phyloP scores from a whole-genome alignment of 2,113 vertebrate genomes.

The Myrmecobius fasciatus region DNA sequence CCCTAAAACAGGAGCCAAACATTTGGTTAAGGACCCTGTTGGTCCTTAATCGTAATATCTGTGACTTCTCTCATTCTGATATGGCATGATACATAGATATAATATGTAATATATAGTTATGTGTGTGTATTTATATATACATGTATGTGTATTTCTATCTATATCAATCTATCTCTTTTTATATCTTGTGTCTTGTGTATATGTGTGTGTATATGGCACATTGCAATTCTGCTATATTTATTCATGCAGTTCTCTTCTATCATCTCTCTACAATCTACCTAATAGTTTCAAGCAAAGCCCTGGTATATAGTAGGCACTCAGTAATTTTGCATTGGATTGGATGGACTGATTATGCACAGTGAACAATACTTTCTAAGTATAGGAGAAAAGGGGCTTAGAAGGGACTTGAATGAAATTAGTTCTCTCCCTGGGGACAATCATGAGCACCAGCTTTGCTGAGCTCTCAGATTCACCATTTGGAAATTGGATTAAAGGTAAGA shows the following conservation, averaged over 20 bases:
- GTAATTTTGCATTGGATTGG: not conserved
- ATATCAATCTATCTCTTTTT: too few relatives aligned
- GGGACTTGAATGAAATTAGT: not conserved
- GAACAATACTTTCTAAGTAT: not conserved
- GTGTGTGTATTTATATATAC: not conserved
- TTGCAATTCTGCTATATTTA: not conserved
- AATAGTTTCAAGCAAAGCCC: not conserved
- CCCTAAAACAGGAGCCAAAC: not conserved
- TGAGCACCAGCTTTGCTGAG: not conserved
- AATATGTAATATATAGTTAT: not conserved
- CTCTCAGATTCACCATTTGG: conserved; percentile 1
- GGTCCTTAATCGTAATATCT: not conserved
- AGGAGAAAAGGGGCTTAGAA: not conserved
- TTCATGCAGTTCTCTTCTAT: not conserved
- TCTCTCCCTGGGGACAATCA: not conserved
- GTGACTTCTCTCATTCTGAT: not conserved
- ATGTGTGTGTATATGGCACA: not conserved
- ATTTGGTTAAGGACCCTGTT: not conserved
- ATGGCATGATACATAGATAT: not conserved
- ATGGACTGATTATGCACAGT: not conserved
- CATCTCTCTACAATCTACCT: not conserved
- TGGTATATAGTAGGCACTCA: not conserved
- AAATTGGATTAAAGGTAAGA: conserved; percentile 1
- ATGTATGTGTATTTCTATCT: too few relatives aligned
- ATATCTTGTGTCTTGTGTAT: too few relatives aligned